Conservation (phyloP, 2,888 invertebrate genomes). For the Hesperia comma region DNA sequence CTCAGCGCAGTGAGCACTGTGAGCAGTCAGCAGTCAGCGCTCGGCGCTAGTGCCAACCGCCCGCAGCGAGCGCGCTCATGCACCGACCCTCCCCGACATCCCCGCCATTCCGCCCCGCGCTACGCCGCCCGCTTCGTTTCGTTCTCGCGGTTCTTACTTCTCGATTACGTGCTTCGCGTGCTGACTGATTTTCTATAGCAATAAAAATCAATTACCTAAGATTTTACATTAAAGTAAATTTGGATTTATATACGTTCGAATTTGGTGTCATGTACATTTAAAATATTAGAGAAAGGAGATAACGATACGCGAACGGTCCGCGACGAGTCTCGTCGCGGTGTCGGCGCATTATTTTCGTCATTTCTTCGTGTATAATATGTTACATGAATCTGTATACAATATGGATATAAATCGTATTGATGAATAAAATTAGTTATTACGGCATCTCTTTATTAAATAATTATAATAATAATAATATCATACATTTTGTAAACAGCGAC, state of each 20-base stretch:
- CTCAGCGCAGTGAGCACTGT: slow-evolving; percentile 44
- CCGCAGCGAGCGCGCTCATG: slow-evolving; percentile 51
- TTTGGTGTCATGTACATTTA: slow-evolving; percentile 85
- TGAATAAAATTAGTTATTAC: slow-evolving; percentile 83
- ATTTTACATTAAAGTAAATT: slow-evolving; percentile 85
- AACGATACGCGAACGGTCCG: slow-evolving; percentile 80
- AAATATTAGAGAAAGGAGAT: slow-evolving; percentile 81
- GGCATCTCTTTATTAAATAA: slow-evolving; percentile 81
- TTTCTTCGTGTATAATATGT: slow-evolving; percentile 86
- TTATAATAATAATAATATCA: slow-evolving; percentile 80
- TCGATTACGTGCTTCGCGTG: slow-evolving; percentile 85
- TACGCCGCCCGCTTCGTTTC: slow-evolving; percentile 81
- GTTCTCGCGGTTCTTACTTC: slow-evolving; percentile 82
- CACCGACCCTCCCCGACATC: slow-evolving; percentile 53
- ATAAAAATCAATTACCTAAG: slow-evolving; percentile 85
- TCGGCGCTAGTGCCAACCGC: slow-evolving; percentile 41
- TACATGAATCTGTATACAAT: slow-evolving; percentile 86
- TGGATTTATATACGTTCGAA: slow-evolving; percentile 84
- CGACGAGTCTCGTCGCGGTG: slow-evolving; percentile 67
- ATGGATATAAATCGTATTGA: slow-evolving; percentile 83
- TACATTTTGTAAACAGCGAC: slow-evolving; percentile 83
- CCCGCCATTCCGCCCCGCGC: slow-evolving; percentile 60
- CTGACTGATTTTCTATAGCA: slow-evolving; percentile 86
- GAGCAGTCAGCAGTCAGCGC: slow-evolving; percentile 36
- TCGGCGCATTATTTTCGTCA: slow-evolving; percentile 82